Evolutionary conservation across 2,797 vertebrate genomes (phyloP).

Genomic region (Sarcoramphus papa): DNA sequence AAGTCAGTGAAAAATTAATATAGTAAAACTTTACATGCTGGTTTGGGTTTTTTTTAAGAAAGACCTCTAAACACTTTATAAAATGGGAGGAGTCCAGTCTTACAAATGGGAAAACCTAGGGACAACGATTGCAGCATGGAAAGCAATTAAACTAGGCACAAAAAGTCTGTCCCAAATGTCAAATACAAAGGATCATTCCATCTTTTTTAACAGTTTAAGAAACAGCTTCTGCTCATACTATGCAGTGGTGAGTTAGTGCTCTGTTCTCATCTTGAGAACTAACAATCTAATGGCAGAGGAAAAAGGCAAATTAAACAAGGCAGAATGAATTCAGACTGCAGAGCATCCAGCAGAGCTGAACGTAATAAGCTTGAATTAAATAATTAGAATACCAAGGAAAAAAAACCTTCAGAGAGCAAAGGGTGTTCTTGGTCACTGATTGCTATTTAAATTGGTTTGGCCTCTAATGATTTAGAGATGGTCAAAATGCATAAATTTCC

Average conservation of each 20-base stretch:
- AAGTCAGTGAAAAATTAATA: neutral
- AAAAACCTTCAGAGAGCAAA: conserved; percentile 42
- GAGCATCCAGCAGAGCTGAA: conserved; percentile 39
- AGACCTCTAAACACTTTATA: neutral
- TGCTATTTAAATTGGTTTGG: conserved; percentile 60
- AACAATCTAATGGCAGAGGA: neutral
- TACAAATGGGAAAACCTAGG: neutral
- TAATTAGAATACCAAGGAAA: conserved; percentile 35
- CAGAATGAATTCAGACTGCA: conserved; percentile 15
- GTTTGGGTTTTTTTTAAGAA: neutral
- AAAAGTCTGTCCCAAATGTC: neutral
- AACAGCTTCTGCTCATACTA: neutral
- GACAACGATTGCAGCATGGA: neutral
- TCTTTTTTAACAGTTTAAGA: neutral
- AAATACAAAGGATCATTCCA: neutral
- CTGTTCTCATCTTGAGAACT: neutral
- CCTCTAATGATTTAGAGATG: conserved; percentile 37
- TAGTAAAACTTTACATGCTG: neutral
- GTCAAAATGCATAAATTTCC: conserved; percentile 49
- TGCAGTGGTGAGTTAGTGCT: neutral
- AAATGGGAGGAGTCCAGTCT: neutral
- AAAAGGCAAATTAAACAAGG: conserved; percentile 42
- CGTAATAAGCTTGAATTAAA: conserved; percentile 40
- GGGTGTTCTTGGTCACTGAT: conserved; percentile 62
- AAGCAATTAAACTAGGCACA: neutral